These are phyloP conservation scores for Sesamia nonagrioides DNA, from an alignment of 1,140 invertebrate species.

Conservation along the genomic window DNA sequence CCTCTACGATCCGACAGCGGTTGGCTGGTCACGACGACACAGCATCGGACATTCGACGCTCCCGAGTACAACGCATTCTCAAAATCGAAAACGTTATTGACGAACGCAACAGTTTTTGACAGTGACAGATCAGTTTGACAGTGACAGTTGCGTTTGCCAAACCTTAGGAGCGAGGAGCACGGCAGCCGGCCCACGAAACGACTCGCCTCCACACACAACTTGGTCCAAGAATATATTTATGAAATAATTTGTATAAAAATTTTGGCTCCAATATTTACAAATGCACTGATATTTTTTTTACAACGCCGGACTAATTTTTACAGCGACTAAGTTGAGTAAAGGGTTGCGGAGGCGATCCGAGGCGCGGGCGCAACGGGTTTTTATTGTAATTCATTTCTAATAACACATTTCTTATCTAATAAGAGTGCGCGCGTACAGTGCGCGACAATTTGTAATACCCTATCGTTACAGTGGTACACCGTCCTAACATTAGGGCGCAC, in stretches of 20 bases:
- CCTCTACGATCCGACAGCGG: conserved; percentile 78
- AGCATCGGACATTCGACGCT: conserved; percentile 29
- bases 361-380: conserved; percentile 62
- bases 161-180: conserved; percentile 5
- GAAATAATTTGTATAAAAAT: conserved; percentile 86
- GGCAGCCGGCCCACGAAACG: conserved; percentile 52
- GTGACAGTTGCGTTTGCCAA: neutral
- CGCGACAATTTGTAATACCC: conserved; percentile 69
- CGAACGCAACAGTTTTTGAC: neutral
- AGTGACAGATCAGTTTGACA: conserved; percentile 3
- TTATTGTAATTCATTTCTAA: conserved; percentile 82
- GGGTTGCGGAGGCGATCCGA: conserved; percentile 58
- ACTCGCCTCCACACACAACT: conserved; percentile 66
- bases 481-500: conserved; percentile 51
- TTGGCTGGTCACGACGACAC: conserved; percentile 46
- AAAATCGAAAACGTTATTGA: neutral
- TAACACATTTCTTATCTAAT: conserved; percentile 84
- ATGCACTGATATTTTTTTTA: conserved; percentile 76
- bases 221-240: conserved; percentile 80
- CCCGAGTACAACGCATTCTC: conserved; percentile 15
- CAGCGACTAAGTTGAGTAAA: conserved; percentile 71
- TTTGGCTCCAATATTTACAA: conserved; percentile 86
- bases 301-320: conserved; percentile 82
- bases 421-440: conserved; percentile 76
- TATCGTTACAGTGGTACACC: conserved; percentile 81